Conservation (phyloP, 2,888 invertebrate species). For the Orthosia gracilis region DNA sequence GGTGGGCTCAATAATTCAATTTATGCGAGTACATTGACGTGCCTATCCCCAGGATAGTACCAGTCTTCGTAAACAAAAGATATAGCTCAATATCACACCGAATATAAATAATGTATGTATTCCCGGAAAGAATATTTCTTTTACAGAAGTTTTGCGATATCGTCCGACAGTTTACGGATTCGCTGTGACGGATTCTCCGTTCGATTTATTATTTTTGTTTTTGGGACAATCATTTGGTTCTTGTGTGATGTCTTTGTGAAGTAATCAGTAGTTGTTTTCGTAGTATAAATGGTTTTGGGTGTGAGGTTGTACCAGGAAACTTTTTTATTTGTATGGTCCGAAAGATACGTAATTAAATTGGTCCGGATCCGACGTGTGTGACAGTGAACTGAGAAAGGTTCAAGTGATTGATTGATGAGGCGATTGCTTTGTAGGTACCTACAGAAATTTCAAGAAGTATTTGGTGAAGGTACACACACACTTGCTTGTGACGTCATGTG, state of each 20-base stretch:
- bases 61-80: conserved; percentile 77
- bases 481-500: not conserved
- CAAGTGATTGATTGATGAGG: conserved; percentile 22
- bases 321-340: conserved; percentile 4
- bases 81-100: conserved; percentile 69
- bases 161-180: conserved; percentile 57
- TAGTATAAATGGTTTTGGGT: conserved; percentile 11
- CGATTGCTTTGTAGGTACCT: not conserved
- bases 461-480: not conserved
- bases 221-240: conserved; percentile 36
- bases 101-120: conserved; percentile 76
- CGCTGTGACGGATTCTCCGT: conserved; percentile 46
- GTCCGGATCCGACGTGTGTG: not conserved
- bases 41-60: conserved; percentile 69
- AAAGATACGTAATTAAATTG: conserved; percentile 32
- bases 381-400: conserved; percentile 29
- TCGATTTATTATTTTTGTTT: conserved; percentile 56
- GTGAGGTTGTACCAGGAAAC: not conserved
- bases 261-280: conserved; percentile 39
- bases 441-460: not conserved
- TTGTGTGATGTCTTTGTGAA: conserved; percentile 42
- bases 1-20: conserved; percentile 79
- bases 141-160: conserved; percentile 66
- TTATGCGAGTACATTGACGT: conserved; percentile 70
- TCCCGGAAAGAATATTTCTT: conserved; percentile 69